These are phyloP conservation scores for Nephila pilipes DNA, from an alignment of 1,140 invertebrate genomes.

Conservation along the genomic window DNA sequence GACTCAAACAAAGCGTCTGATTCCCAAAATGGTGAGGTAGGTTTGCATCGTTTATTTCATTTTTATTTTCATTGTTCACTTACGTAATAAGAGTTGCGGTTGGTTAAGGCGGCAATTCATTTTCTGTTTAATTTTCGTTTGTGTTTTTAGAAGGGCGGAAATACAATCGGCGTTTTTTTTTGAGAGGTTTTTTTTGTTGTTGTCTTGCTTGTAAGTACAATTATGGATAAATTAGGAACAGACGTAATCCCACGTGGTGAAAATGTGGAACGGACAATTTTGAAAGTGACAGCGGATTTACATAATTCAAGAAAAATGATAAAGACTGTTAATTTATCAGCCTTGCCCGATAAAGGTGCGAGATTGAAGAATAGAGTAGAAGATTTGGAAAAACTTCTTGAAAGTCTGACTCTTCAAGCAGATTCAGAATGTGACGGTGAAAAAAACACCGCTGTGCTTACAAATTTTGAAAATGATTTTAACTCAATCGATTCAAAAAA, in stretches of 20 bases:
- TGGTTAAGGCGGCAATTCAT: not conserved
- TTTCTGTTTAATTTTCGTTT: not conserved
- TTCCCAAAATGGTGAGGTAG: not conserved
- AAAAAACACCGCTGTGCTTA: not conserved
- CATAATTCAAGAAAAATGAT: not conserved
- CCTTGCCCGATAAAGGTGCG: constrained; percentile 51
- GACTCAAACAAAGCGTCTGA: not conserved
- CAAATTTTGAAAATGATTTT: no score
- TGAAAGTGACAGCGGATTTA: not conserved
- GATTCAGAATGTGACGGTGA: not conserved
- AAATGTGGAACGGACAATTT: not conserved
- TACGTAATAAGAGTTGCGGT: not conserved
- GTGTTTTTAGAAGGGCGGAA: not conserved
- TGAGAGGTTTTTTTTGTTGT: no score
- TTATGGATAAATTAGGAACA: not conserved
- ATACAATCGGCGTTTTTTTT: not conserved
- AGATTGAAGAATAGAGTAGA: not conserved
- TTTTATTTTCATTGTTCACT: not conserved
- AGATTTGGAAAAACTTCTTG: constrained; percentile 21
- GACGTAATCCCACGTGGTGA: not conserved
- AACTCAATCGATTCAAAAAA: no score
- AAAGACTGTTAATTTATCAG: not conserved
- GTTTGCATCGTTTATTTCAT: not conserved
- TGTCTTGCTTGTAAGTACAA: not conserved
- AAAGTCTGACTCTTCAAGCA: not conserved